Conservation (phyloP, 2,113 vertebrate species). For the Oncorhynchus keta region DNA sequence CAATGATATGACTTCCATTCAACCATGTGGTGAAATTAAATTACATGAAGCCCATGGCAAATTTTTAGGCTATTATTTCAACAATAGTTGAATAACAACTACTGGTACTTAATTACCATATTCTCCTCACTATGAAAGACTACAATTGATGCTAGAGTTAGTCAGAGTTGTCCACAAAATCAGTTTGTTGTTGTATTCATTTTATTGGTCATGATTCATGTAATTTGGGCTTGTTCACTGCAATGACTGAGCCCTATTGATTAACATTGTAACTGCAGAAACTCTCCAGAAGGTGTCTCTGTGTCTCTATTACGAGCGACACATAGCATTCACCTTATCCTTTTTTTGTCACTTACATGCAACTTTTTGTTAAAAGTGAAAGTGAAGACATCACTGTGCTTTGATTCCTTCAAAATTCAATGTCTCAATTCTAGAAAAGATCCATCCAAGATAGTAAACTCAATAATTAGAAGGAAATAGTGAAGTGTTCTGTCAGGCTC, state of each 20-base stretch:
- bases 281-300: constrained; percentile 65
- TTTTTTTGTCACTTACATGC: neutral
- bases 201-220: too few relatives aligned
- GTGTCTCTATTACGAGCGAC: constrained; percentile 41
- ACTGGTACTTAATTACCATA: too few relatives aligned
- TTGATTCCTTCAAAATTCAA: neutral
- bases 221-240: too few relatives aligned
- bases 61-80: too few relatives aligned
- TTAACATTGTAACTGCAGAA: constrained; percentile 18
- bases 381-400: neutral
- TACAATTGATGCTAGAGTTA: too few relatives aligned
- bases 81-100: too few relatives aligned
- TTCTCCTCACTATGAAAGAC: too few relatives aligned
- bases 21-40: too few relatives aligned
- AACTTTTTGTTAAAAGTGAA: neutral
- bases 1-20: neutral
- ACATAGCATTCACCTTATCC: neutral
- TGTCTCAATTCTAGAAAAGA: neutral
- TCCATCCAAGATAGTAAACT: neutral
- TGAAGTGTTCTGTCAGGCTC: neutral
- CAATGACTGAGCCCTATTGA: too few relatives aligned
- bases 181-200: too few relatives aligned
- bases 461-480: neutral
- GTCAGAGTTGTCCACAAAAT: too few relatives aligned
- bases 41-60: too few relatives aligned